phyloP scores from a whole-genome alignment of 2,113 vertebrate genomes.

The Gnathonemus longibarbis region DNA sequence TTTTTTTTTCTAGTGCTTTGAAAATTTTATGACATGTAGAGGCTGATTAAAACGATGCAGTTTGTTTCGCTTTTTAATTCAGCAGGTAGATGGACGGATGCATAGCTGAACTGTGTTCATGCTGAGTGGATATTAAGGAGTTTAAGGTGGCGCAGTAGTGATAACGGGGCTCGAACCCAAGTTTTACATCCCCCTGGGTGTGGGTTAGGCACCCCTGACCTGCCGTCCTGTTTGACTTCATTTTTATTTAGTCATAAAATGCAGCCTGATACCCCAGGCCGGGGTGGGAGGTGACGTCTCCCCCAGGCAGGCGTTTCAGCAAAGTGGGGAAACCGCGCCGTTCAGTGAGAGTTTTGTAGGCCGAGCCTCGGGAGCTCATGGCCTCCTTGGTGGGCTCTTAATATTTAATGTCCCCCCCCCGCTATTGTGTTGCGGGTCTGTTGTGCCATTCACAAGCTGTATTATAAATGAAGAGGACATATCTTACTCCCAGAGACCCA shows the following conservation, averaged over 20 bases:
- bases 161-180: not conserved
- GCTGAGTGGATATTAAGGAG: not conserved
- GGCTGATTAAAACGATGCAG: not conserved
- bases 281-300: not conserved
- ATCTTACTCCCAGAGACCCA: constrained; percentile 5
- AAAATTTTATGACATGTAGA: not conserved
- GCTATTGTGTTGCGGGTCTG: not conserved
- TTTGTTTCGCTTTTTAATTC: not conserved
- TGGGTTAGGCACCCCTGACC: not conserved
- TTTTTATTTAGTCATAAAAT: constrained; percentile 1
- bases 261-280: not conserved
- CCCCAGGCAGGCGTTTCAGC: constrained; percentile 9
- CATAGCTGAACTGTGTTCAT: not conserved
- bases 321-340: not conserved
- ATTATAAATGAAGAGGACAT: not conserved
- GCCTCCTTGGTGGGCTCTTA: not conserved
- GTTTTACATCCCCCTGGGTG: not conserved
- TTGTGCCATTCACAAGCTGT: constrained; percentile 16
- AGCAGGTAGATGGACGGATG: not conserved
- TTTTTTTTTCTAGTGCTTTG: not conserved
- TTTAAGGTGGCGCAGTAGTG: not conserved
- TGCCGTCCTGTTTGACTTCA: not conserved
- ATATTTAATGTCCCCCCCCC: constrained; percentile 13
- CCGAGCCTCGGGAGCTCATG: constrained; percentile 2
- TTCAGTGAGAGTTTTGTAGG: constrained; percentile 1